phyloP scores from a whole-genome alignment of 2,113 vertebrate species.

The Malurus elegans region DNA sequence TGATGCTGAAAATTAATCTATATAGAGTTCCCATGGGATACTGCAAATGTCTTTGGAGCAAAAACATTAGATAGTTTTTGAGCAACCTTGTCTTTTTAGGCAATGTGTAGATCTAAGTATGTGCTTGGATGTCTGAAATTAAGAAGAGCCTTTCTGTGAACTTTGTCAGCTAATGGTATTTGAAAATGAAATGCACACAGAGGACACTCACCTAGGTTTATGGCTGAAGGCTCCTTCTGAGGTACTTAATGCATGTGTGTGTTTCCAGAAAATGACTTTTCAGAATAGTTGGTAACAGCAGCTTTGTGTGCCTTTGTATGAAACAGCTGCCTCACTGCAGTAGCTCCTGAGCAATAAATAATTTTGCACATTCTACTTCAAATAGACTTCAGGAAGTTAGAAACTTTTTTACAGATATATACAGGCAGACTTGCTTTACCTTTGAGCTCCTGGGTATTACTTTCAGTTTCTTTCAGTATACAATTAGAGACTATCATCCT shows the following conservation, averaged over 20 bases:
- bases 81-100: background rate
- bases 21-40: background rate
- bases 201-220: background rate
- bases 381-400: background rate
- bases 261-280: background rate
- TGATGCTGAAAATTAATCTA: background rate
- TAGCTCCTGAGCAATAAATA: background rate
- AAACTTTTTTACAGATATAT: background rate
- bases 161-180: background rate
- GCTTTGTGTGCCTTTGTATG: background rate
- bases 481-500: background rate
- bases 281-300: background rate
- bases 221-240: background rate
- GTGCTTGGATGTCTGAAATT: background rate
- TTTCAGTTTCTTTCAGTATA: background rate
- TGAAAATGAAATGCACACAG: background rate
- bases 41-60: background rate
- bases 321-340: background rate
- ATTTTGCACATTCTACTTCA: background rate
- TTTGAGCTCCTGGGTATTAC: background rate
- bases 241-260: background rate
- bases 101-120: background rate
- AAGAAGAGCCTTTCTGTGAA: background rate
- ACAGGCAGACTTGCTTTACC: background rate
- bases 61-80: background rate